Conservation (phyloP, 2,888 invertebrate genomes). For the Ochropleura plecta region DNA sequence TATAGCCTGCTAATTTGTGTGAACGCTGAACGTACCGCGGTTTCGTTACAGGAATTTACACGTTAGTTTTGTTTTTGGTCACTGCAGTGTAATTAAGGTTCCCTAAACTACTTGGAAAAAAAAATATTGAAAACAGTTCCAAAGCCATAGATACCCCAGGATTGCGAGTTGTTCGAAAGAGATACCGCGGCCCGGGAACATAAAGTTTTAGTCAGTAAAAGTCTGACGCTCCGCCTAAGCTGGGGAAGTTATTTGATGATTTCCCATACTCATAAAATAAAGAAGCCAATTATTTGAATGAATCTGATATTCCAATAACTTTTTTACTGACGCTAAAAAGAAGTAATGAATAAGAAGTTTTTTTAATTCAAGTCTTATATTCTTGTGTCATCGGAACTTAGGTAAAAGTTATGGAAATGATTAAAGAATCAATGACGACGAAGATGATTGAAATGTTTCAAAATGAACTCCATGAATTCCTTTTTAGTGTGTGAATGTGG, state of each 20-base stretch:
- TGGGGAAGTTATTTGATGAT: too few relatives aligned
- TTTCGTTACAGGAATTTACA: slow-evolving; percentile 56
- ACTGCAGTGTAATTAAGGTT: background rate
- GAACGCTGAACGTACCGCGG: slow-evolving; percentile 58
- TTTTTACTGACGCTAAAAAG: background rate
- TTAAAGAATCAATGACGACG: too few relatives aligned
- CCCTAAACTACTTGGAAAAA: background rate
- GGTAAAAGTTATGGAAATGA: background rate
- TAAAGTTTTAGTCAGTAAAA: too few relatives aligned
- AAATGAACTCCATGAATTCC: background rate
- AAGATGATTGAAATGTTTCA: background rate
- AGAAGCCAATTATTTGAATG: too few relatives aligned
- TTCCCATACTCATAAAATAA: too few relatives aligned
- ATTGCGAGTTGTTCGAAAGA: too few relatives aligned
- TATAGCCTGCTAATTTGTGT: slow-evolving; percentile 66
- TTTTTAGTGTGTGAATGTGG: too few relatives aligned
- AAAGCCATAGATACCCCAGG: too few relatives aligned
- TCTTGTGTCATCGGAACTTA: too few relatives aligned
- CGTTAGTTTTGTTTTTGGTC: slow-evolving; percentile 33
- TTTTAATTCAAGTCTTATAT: background rate
- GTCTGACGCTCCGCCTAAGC: too few relatives aligned
- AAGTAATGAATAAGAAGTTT: background rate
- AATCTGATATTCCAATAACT: background rate
- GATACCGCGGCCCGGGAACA: too few relatives aligned
- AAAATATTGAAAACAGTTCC: background rate